A percentile compares a stretch with the other conserved stretches of the same genome.
These are phyloP conservation scores for Dione juno DNA, from an alignment of 2,888 invertebrate genomes.

Conservation along the genomic window DNA sequence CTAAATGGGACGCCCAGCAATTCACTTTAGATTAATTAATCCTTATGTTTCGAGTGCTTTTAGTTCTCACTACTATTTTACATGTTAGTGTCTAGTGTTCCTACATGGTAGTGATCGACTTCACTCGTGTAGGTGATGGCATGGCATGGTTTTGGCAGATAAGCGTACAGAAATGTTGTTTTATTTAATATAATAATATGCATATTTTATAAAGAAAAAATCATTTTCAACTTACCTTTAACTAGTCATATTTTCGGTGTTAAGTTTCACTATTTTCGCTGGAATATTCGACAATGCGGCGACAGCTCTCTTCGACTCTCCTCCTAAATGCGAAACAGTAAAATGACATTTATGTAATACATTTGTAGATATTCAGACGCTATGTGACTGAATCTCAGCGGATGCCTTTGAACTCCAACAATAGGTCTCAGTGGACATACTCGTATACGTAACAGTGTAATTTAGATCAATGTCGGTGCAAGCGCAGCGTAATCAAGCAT, in stretches of 20 bases:
- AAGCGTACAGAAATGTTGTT: neutral
- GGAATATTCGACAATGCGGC: neutral
- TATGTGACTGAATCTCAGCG: slow-evolving; percentile 1
- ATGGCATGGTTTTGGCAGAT: too few species aligned
- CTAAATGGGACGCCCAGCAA: slow-evolving; percentile 5
- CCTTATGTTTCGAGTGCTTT: neutral
- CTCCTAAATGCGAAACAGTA: neutral
- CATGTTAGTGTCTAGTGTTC: neutral
- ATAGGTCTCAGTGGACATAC: slow-evolving; percentile 34
- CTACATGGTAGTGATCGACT: too few species aligned
- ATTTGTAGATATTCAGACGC: neutral
- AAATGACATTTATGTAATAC: neutral
- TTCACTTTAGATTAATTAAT: slow-evolving; percentile 1
- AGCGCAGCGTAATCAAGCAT: slow-evolving; percentile 25
- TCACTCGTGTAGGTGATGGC: too few species aligned
- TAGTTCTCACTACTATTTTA: neutral
- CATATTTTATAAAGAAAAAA: neutral
- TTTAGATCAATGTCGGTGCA: slow-evolving; percentile 27
- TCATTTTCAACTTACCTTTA: neutral
- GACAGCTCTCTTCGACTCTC: neutral
- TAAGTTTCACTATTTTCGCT: neutral
- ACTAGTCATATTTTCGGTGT: neutral
- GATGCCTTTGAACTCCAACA: slow-evolving; percentile 29
- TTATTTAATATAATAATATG: neutral
- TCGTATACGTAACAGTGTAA: slow-evolving; percentile 29